A percentile compares a stretch with the other conserved stretches of the same genome.
Evolutionary conservation across 1,140 invertebrate species (phyloP).

Genomic region (Babylonia areolata): DNA sequence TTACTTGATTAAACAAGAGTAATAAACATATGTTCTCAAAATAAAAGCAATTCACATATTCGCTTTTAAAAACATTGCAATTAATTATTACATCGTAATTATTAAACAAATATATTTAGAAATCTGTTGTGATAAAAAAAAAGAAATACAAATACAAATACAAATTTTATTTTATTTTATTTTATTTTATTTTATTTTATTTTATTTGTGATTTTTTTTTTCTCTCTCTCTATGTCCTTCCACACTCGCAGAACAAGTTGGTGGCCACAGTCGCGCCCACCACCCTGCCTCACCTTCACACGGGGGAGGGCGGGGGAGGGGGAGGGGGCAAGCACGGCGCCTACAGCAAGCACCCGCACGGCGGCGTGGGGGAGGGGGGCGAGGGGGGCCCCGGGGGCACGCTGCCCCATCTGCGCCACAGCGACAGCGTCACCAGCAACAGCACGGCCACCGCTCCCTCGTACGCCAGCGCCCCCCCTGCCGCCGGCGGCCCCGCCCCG

Average conservation of each 20-base stretch:
- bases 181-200: no score
- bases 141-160: no score
- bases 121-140: no score
- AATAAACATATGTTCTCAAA: no score
- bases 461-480: constrained; percentile 40
- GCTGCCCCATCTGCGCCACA: constrained; percentile 65
- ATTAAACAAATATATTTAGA: no score
- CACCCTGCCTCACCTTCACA: constrained; percentile 65
- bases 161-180: no score
- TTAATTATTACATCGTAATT: no score
- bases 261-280: constrained; percentile 52
- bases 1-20: no score
- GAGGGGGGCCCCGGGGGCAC: constrained; percentile 47
- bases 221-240: no score
- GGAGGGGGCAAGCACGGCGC: constrained; percentile 43
- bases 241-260: constrained; percentile 55
- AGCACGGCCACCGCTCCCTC: constrained; percentile 46
- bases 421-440: constrained; percentile 54
- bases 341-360: constrained; percentile 56
- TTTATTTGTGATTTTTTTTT: no score
- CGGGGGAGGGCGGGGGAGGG: constrained; percentile 52
- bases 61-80: no score
- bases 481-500: constrained; percentile 37
- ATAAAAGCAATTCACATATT: no score
- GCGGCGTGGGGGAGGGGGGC: constrained; percentile 48